Conservation (phyloP, 2,113 vertebrate species). For the Ciconia maguari region DNA sequence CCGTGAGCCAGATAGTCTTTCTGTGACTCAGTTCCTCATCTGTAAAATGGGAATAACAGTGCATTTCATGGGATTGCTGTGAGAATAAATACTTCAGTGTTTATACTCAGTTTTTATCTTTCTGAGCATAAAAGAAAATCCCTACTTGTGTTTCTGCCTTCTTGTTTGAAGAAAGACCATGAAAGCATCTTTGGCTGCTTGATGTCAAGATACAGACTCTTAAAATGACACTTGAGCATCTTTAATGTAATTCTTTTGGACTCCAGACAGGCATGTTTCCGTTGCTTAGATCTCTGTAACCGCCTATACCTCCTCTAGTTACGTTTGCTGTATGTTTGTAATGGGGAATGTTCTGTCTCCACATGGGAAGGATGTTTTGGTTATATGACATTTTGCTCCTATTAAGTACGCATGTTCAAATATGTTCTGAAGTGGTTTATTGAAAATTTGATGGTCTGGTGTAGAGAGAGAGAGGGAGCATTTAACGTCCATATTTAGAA, state of each 20-base stretch:
- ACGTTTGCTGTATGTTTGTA: background rate
- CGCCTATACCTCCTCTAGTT: background rate
- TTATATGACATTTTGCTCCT: constrained; percentile 4
- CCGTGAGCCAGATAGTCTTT: background rate
- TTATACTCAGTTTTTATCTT: constrained; percentile 41
- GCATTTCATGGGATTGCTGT: constrained; percentile 12
- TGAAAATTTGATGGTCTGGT: background rate
- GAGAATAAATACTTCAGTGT: constrained; percentile 41
- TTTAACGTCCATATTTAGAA: background rate
- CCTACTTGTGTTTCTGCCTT: constrained; percentile 43
- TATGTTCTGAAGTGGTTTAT: constrained; percentile 9
- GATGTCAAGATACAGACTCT: constrained; percentile 36
- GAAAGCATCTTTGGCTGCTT: constrained; percentile 53
- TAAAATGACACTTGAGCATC: constrained; percentile 49
- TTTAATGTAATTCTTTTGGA: constrained; percentile 63
- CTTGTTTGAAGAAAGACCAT: constrained; percentile 58
- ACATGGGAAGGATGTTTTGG: constrained; percentile 1
- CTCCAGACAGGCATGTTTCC: constrained; percentile 10
- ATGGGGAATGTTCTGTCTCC: background rate
- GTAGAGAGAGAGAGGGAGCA: background rate
- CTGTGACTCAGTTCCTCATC: constrained; percentile 38
- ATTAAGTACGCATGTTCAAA: background rate
- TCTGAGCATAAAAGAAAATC: constrained; percentile 46
- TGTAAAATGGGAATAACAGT: constrained; percentile 37
- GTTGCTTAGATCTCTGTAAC: background rate